phyloP scores from a whole-genome alignment of 2,888 invertebrate species.

The Minunthozetes semirufus region DNA sequence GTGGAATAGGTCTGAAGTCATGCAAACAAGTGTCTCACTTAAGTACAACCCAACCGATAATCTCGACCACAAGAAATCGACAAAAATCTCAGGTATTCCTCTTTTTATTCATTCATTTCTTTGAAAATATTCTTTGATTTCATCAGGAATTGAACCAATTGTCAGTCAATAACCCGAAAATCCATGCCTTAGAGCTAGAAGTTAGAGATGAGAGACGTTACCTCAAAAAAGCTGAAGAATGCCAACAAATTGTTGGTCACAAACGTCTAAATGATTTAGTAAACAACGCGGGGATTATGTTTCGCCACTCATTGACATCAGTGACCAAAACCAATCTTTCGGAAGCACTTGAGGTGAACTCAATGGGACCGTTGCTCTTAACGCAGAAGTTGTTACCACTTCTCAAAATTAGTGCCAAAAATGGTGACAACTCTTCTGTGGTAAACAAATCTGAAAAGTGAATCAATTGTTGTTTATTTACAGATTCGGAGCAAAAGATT shows the following conservation, averaged over 20 bases:
- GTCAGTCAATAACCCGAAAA: constrained; percentile 56
- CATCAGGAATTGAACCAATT: constrained; percentile 59
- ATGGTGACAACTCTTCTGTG: constrained; percentile 62
- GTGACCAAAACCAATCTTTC: constrained; percentile 65
- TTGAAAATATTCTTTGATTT: background rate
- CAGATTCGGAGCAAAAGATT: background rate
- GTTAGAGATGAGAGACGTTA: constrained; percentile 35
- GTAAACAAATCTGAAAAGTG: constrained; percentile 56
- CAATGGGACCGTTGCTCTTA: constrained; percentile 72
- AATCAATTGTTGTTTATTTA: background rate
- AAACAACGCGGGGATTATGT: constrained; percentile 75
- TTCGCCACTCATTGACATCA: constrained; percentile 64
- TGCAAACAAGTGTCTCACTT: constrained; percentile 56
- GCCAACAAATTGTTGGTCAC: constrained; percentile 56
- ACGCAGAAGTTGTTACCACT: constrained; percentile 70
- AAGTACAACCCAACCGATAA: constrained; percentile 58
- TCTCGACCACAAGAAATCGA: constrained; percentile 57
- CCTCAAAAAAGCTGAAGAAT: constrained; percentile 27
- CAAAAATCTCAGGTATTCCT: background rate
- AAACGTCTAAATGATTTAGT: constrained; percentile 74
- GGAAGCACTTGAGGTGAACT: constrained; percentile 65
- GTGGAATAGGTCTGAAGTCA: constrained; percentile 79
- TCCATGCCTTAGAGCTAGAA: constrained; percentile 58
- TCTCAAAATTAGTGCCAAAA: constrained; percentile 44
- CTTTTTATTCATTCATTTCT: background rate